Conservation (phyloP, 2,113 vertebrate genomes). For the Heteronetta atricapilla region DNA sequence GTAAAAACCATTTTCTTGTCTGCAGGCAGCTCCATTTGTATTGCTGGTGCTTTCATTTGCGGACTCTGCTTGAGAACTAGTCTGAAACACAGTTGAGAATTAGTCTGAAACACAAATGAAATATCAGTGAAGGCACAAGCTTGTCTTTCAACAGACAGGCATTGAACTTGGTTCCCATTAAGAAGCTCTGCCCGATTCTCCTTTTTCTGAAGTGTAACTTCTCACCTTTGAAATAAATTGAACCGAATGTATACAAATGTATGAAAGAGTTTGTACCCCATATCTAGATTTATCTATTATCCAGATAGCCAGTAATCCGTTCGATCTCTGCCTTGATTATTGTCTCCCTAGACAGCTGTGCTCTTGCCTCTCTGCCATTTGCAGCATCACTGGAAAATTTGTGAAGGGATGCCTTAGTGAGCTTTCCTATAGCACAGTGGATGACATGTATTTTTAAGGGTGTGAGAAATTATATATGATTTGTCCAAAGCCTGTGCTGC, state of each 20-base stretch:
- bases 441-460: not conserved
- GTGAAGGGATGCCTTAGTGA: not conserved
- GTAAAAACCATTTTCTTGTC: constrained; percentile 62
- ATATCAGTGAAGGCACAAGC: not conserved
- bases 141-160: not conserved
- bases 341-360: not conserved
- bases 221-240: not conserved
- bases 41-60: constrained; percentile 5
- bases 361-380: not conserved
- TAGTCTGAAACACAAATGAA: constrained; percentile 57
- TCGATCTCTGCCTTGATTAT: not conserved
- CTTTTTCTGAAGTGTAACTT: not conserved
- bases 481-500: not conserved
- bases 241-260: not conserved
- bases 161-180: not conserved
- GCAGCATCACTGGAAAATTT: not conserved
- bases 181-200: not conserved
- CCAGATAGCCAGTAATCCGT: not conserved
- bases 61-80: not conserved
- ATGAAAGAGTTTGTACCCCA: not conserved
- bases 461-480: not conserved
- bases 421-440: not conserved
- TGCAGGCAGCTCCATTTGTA: constrained; percentile 61
- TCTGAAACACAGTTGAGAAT: constrained; percentile 56
- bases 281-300: not conserved